Percentiles rank a stretch among this genome's conserved stretches.
phyloP scores from a whole-genome alignment of 2,888 invertebrate species.

The Calliphora vomitoria region DNA sequence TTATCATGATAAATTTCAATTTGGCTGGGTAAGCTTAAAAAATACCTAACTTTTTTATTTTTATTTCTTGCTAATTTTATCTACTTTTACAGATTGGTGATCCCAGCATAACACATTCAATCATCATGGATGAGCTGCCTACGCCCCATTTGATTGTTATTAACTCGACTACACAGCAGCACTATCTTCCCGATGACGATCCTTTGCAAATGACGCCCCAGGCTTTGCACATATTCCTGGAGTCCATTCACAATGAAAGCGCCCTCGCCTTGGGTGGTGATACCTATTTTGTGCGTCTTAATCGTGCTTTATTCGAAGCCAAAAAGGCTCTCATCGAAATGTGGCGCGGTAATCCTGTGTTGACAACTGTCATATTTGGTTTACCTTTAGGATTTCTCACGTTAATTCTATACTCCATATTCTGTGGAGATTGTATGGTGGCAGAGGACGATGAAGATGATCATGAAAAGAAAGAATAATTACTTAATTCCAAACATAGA shows the following conservation, averaged over 20 bases:
- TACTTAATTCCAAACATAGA: conserved; percentile 28
- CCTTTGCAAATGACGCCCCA: conserved; percentile 92
- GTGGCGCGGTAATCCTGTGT: conserved; percentile 97
- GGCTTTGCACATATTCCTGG: conserved; percentile 83
- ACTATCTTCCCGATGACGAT: conserved; percentile 95
- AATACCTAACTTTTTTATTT: background rate
- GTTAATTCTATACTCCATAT: conserved; percentile 97
- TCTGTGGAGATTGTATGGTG: conserved; percentile 97
- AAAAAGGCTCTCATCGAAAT: conserved; percentile 91
- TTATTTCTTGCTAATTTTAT: conserved; percentile 11
- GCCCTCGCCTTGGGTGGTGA: conserved; percentile 95
- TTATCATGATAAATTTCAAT: conserved; percentile 94
- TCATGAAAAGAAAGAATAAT: conserved; percentile 85
- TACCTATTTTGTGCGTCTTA: conserved; percentile 90
- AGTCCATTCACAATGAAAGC: conserved; percentile 89
- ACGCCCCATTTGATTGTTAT: conserved; percentile 95
- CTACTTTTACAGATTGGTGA: conserved; percentile 87
- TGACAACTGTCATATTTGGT: conserved; percentile 97
- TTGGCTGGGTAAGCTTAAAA: conserved; percentile 90
- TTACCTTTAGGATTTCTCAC: conserved; percentile 96
- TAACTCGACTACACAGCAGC: conserved; percentile 96
- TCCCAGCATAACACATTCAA: conserved; percentile 95
- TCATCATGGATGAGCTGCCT: conserved; percentile 94
- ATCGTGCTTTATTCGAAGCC: conserved; percentile 93
- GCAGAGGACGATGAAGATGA: conserved; percentile 90